Evolutionary conservation across 2,797 vertebrate genomes (phyloP).

Genomic region (Chaenodraco wilsoni): DNA sequence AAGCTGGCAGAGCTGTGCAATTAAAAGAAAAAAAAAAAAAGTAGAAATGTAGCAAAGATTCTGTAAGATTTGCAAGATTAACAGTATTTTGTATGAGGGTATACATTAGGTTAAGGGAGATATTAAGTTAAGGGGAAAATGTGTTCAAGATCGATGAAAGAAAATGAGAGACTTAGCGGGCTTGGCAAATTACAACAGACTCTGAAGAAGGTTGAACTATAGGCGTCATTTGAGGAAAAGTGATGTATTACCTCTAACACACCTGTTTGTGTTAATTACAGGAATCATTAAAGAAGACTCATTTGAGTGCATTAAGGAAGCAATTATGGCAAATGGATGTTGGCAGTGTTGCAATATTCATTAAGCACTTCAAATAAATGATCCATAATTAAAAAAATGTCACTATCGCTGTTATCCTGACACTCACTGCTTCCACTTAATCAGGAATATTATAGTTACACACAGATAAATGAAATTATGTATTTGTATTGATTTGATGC

Average conservation of each 20-base stretch:
- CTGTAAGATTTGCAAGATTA: too few relatives aligned
- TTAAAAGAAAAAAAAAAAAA: too few relatives aligned
- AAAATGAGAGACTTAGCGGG: not conserved
- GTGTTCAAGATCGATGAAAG: not conserved
- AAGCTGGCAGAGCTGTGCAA: too few relatives aligned
- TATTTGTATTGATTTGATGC: not conserved
- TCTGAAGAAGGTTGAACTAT: constrained; percentile 18
- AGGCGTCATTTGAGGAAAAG: constrained; percentile 11
- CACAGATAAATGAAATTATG: not conserved
- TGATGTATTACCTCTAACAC: constrained; percentile 13
- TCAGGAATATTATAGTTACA: constrained; percentile 1
- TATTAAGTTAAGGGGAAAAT: not conserved
- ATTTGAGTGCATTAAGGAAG: constrained; percentile 42
- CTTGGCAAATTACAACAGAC: not conserved
- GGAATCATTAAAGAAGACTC: constrained; percentile 40
- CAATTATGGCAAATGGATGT: constrained; percentile 64
- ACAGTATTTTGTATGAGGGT: too few relatives aligned
- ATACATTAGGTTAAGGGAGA: not conserved
- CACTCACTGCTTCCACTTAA: not conserved
- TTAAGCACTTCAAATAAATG: constrained; percentile 21
- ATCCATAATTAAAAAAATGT: constrained; percentile 21
- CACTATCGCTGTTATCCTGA: constrained; percentile 10
- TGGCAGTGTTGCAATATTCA: constrained; percentile 36
- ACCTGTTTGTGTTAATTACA: constrained; percentile 47
- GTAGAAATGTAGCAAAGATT: too few relatives aligned